These are phyloP conservation scores for Chauna torquata DNA, from an alignment of 2,113 vertebrate species.

Conservation along the genomic window DNA sequence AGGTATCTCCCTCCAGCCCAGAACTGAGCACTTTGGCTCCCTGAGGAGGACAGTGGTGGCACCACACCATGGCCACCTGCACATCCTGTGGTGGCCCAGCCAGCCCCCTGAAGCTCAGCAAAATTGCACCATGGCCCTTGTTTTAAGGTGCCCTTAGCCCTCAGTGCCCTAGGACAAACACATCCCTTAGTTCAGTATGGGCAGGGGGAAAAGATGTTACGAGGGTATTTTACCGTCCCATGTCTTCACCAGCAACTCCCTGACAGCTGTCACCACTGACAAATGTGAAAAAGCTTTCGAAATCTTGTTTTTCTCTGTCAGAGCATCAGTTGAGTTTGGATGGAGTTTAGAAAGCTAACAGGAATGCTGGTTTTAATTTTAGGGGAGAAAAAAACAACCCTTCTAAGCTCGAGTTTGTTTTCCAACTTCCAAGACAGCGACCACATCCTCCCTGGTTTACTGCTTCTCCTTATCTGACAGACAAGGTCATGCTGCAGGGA, in stretches of 20 bases:
- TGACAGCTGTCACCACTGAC: background rate
- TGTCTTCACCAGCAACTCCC: rapidly evolving
- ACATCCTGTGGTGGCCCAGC: background rate
- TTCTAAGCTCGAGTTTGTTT: constrained; percentile 44
- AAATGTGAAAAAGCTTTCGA: background rate
- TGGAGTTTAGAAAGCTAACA: background rate
- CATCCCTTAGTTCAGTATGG: background rate
- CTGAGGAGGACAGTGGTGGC: background rate
- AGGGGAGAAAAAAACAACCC: background rate
- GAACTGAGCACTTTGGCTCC: background rate
- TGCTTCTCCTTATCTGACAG: constrained; percentile 59
- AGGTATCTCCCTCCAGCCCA: background rate
- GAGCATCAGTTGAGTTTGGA: background rate
- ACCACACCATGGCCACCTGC: background rate
- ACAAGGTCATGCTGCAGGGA: background rate
- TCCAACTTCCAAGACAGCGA: constrained; percentile 33
- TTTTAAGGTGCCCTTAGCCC: background rate
- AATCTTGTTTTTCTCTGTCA: background rate
- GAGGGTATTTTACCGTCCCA: background rate
- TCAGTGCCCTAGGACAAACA: background rate
- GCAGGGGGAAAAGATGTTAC: background rate
- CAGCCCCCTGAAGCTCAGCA: background rate
- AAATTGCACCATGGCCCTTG: background rate
- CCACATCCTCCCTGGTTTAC: constrained; percentile 57
- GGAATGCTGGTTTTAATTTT: constrained; percentile 60